These are phyloP conservation scores for Gobius niger DNA, from an alignment of 2,113 vertebrate species.

Conservation along the genomic window DNA sequence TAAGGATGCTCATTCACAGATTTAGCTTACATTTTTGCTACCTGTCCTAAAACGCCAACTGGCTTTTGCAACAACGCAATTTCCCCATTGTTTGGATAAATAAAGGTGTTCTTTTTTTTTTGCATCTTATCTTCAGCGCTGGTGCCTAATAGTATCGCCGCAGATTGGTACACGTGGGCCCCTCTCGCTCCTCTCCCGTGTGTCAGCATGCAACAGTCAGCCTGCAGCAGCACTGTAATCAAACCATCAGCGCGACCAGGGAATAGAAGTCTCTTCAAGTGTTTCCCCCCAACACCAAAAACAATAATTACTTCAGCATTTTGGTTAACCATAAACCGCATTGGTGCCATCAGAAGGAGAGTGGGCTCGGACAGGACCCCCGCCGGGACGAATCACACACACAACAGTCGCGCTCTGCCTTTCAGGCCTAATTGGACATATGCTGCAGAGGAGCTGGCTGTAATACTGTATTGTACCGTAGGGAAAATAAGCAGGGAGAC, in stretches of 20 bases:
- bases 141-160: neutral
- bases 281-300: constrained; percentile 87
- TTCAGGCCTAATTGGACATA: constrained; percentile 83
- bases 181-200: constrained; percentile 27
- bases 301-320: constrained; percentile 96
- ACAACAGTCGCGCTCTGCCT: constrained; percentile 72
- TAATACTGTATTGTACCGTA: constrained; percentile 61
- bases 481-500: constrained; percentile 33
- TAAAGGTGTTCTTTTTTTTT: no score
- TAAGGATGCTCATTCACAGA: no score
- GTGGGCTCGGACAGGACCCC: constrained; percentile 76
- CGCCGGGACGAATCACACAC: constrained; percentile 77
- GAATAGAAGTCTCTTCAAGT: constrained; percentile 86
- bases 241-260: constrained; percentile 89
- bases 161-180: neutral
- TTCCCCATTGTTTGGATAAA: no score
- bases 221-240: constrained; percentile 84
- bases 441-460: constrained; percentile 74
- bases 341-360: constrained; percentile 83
- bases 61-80: no score
- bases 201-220: constrained; percentile 81
- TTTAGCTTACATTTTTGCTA: no score
- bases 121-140: no score
- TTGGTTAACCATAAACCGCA: constrained; percentile 91
- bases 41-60: no score